Conservation (phyloP, 2,888 invertebrate genomes). For the Xestia xanthographa region DNA sequence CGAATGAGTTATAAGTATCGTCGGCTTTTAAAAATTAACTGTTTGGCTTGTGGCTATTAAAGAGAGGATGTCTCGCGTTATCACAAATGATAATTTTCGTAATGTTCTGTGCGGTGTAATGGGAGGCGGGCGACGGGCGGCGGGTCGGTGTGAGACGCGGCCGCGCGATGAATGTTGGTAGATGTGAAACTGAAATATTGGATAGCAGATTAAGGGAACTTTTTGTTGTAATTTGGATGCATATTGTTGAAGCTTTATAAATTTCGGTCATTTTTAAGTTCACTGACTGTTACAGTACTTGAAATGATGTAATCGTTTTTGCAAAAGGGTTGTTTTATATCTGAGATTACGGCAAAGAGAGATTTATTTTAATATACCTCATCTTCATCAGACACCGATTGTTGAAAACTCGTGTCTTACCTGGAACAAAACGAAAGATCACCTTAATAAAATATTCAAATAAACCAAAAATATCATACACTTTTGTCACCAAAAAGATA, state of each 20-base stretch:
- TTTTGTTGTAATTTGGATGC: slow-evolving; percentile 50
- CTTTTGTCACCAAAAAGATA: neutral
- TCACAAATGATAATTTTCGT: slow-evolving; percentile 72
- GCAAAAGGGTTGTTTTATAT: no score
- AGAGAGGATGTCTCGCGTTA: slow-evolving; percentile 69
- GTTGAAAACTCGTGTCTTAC: slow-evolving; percentile 8
- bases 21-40: slow-evolving; percentile 80
- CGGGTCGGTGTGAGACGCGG: slow-evolving; percentile 52
- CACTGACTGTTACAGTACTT: slow-evolving; percentile 5
- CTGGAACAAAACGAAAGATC: slow-evolving; percentile 34
- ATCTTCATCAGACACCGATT: neutral
- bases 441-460: neutral
- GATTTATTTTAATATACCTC: neutral
- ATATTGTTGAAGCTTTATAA: slow-evolving; percentile 33
- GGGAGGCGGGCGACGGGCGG: slow-evolving; percentile 48
- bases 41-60: slow-evolving; percentile 79
- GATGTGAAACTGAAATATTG: slow-evolving; percentile 65
- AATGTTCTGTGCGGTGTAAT: slow-evolving; percentile 63
- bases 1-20: slow-evolving; percentile 79
- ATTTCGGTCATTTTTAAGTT: slow-evolving; percentile 10
- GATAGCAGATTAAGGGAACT: slow-evolving; percentile 55
- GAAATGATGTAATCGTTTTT: neutral
- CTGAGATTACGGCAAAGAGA: neutral
- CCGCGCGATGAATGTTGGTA: slow-evolving; percentile 58
- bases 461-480: neutral